phyloP scores from a whole-genome alignment of 2,113 vertebrate genomes.

The Acinonyx jubatus region DNA sequence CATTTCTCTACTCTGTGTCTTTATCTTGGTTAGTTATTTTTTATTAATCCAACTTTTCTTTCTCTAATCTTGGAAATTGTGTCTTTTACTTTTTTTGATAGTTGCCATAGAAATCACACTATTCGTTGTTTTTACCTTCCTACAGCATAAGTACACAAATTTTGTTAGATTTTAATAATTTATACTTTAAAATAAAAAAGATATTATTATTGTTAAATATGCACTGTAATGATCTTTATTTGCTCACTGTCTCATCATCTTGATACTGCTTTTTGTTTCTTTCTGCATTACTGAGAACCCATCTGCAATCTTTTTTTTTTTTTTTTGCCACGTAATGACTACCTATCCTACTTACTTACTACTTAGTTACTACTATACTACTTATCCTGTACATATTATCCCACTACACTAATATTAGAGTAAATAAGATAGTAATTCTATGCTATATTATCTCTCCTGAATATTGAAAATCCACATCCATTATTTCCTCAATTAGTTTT shows the following conservation, averaged over 20 bases:
- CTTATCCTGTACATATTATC: not conserved
- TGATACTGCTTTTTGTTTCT: not conserved
- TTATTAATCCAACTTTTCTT: not conserved
- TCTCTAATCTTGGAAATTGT: not conserved
- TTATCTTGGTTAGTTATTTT: not conserved
- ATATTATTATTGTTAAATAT: not conserved
- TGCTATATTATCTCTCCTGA: not conserved
- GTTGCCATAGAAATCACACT: not conserved
- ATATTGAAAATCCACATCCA: not conserved
- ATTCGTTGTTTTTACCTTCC: not conserved
- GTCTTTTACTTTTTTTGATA: not conserved
- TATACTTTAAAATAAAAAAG: not conserved
- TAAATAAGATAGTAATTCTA: not conserved
- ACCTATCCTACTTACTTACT: not conserved
- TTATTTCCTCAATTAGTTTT: not conserved
- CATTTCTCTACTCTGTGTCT: not conserved
- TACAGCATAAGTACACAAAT: not conserved
- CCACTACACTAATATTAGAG: not conserved
- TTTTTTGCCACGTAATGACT: not conserved
- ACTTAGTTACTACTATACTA: not conserved
- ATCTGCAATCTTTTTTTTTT: not conserved
- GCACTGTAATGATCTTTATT: not conserved
- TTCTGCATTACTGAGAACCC: not conserved
- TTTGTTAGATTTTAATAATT: not conserved
- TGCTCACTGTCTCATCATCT: not conserved